Conservation (phyloP, 2,113 vertebrate genomes). For the Ahaetulla prasina region DNA sequence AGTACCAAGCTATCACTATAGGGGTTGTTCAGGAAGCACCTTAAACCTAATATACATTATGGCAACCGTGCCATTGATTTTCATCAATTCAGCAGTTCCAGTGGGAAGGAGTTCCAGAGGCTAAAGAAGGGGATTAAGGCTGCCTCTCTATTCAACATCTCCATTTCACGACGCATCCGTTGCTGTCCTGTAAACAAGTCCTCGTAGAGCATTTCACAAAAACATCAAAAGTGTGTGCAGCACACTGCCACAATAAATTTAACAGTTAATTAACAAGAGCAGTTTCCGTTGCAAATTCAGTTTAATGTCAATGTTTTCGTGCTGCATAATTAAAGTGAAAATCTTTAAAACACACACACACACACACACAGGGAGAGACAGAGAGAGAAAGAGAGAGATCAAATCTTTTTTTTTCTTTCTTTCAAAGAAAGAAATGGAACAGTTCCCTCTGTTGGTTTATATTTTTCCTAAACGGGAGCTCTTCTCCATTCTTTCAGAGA, state of each 20-base stretch:
- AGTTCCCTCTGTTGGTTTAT: slow-evolving; percentile 28
- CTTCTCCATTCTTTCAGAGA: slow-evolving; percentile 12
- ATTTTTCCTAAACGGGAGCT: slow-evolving; percentile 17
- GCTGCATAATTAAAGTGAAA: slow-evolving; percentile 63
- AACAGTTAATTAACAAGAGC: slow-evolving; percentile 63
- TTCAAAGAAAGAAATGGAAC: slow-evolving; percentile 41
- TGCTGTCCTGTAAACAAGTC: background rate
- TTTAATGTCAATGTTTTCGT: slow-evolving; percentile 64
- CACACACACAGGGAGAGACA: background rate
- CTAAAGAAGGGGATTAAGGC: background rate
- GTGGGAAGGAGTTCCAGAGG: background rate
- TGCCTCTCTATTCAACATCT: background rate
- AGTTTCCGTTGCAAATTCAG: slow-evolving; percentile 60
- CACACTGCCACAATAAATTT: slow-evolving; percentile 43
- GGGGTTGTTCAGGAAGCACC: background rate
- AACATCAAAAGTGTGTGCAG: slow-evolving; percentile 48
- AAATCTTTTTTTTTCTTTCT: background rate
- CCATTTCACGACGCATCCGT: background rate
- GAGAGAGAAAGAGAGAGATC: background rate
- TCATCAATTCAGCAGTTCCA: background rate
- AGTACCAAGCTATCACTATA: background rate
- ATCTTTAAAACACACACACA: background rate
- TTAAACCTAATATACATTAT: background rate
- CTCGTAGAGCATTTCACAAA: slow-evolving; percentile 45
- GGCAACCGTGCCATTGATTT: background rate